phyloP scores from a whole-genome alignment of 2,888 invertebrate genomes.

The Ormyrus rosae region DNA sequence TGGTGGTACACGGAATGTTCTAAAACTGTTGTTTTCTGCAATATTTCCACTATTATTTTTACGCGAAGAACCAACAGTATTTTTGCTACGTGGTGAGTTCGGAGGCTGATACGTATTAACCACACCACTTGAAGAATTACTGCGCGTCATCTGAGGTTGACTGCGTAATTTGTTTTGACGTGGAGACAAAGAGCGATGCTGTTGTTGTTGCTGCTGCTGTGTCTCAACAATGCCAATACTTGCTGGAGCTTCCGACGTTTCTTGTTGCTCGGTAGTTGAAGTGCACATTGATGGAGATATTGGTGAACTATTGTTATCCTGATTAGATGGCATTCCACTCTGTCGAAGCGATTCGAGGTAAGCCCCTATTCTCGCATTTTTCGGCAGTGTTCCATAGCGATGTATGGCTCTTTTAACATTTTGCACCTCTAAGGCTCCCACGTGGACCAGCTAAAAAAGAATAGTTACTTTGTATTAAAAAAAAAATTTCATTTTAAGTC shows the following conservation, averaged over 20 bases:
- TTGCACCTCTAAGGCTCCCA: constrained; percentile 95
- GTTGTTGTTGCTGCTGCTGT: constrained; percentile 65
- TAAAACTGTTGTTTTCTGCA: constrained; percentile 73
- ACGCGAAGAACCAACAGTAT: constrained; percentile 56
- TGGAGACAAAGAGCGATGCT: constrained; percentile 81
- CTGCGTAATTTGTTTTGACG: constrained; percentile 81
- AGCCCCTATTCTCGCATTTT: constrained; percentile 96
- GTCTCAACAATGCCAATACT: constrained; percentile 58
- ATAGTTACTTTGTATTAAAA: background rate
- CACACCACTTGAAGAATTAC: constrained; percentile 92
- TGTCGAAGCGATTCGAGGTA: constrained; percentile 95
- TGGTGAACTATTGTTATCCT: constrained; percentile 64
- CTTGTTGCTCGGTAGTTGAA: constrained; percentile 61
- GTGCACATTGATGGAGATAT: constrained; percentile 60
- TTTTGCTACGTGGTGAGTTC: constrained; percentile 79
- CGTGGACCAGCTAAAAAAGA: constrained; percentile 81
- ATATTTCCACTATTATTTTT: constrained; percentile 68
- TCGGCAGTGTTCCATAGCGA: constrained; percentile 97
- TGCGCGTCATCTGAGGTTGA: constrained; percentile 86
- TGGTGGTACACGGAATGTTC: constrained; percentile 72
- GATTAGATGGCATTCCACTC: constrained; percentile 80
- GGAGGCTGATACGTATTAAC: constrained; percentile 78
- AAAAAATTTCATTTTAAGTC: too few relatives aligned
- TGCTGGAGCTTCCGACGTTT: constrained; percentile 57
- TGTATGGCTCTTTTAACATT: constrained; percentile 96